Evolutionary conservation across 2,888 invertebrate genomes (phyloP), one percentile per base, ranked within the genome.

Genomic region (Ectemnius continuus): DNA sequence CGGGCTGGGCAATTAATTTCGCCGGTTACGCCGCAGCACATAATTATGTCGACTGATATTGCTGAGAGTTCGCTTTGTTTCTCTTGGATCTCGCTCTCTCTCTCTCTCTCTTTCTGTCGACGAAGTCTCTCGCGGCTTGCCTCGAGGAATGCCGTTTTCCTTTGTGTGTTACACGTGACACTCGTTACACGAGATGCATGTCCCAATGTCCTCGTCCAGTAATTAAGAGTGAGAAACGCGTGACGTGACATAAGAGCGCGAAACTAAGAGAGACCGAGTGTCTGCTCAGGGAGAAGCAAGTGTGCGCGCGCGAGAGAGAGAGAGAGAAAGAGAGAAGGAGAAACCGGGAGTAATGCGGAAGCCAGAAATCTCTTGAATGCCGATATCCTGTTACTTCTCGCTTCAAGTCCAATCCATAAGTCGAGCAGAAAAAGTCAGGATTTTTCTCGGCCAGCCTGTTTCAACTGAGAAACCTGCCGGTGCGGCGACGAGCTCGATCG

Each of bases 141-240:
- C 48, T 36, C 6, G 36, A 45, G 64, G 58, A 59, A 71, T 62
- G 65, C 16, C 14, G 56, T 46, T 45, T 61, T 20, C 61, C 52
- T 52, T 61, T 48, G 48, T 61, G 47, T 28, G 56, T 61, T 52
- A 69, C 65, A 68, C 61, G 61, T 64, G 70, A 72, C 67, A 20
- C 67, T 70, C 73, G 67, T 76, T 76, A 70, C 65, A 52, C 60
- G 56, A 65, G 62, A 78, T 36, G 52, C 61, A 59, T 72, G 72
- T 69, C 60, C 45, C 57, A 59, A 70, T 70, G 75, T 65, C 57
- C 45, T 20, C 69, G 65, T 47, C 70, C 57, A 73, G 36, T 73
- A 74, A 79, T 79, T 70, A 71, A 75, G 72, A 69, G 68, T 20
- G 75, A 66, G 70, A 63, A 68, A 76, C 68, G 64, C 46, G 70